phyloP scores from a whole-genome alignment of 2,888 invertebrate species.

The Stenoptilia bipunctidactyla region DNA sequence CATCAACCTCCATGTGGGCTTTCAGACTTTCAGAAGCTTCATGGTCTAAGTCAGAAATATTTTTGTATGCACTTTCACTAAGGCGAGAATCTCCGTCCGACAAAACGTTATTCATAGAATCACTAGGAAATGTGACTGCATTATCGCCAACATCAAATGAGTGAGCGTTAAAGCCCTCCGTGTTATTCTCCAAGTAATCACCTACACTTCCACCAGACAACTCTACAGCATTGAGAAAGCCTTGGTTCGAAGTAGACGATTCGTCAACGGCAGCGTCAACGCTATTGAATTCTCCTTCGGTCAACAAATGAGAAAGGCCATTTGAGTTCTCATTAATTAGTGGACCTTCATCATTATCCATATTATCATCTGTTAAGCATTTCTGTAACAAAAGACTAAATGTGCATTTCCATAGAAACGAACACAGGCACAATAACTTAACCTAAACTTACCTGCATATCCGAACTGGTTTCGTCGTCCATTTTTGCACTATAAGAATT shows the following conservation, averaged over 20 bases:
- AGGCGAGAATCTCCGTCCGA: conserved; percentile 52
- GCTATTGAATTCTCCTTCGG: conserved; percentile 58
- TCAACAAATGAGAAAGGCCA: conserved; percentile 54
- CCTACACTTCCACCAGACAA: conserved; percentile 59
- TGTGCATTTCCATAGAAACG: conserved; percentile 15
- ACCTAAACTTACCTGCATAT: conserved; percentile 41
- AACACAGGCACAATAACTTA: background rate
- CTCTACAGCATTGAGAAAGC: conserved; percentile 58
- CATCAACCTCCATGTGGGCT: conserved; percentile 23
- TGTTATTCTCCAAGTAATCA: conserved; percentile 55
- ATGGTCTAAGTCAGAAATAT: conserved; percentile 39
- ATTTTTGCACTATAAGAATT: too few relatives aligned
- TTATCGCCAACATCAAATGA: conserved; percentile 61
- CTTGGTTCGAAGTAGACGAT: conserved; percentile 58
- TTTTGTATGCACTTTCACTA: conserved; percentile 37
- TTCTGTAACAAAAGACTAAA: conserved; percentile 31
- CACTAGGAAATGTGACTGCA: conserved; percentile 53
- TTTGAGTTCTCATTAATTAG: conserved; percentile 60
- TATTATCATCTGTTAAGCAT: conserved; percentile 44
- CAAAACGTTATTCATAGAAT: conserved; percentile 39
- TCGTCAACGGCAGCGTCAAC: conserved; percentile 57
- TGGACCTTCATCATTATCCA: conserved; percentile 61
- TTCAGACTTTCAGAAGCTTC: conserved; percentile 36
- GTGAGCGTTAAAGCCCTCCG: conserved; percentile 42
- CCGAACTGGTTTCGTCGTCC: conserved; percentile 52